phyloP scores from a whole-genome alignment of 2,888 invertebrate genomes.

The Eilema caniola region DNA sequence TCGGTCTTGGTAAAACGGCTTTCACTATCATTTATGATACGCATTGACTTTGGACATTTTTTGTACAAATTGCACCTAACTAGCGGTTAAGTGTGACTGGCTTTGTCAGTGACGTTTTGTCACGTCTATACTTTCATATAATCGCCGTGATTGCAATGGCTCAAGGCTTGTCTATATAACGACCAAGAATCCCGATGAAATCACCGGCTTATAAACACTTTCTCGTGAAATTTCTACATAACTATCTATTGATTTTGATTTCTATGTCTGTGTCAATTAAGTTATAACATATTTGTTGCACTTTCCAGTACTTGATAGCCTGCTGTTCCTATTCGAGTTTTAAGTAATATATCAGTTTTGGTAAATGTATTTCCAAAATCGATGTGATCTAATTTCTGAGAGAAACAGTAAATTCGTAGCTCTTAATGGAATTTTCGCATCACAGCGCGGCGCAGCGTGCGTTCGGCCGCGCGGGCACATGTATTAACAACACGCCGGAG shows the following conservation, averaged over 20 bases:
- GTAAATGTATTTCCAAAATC: conserved; percentile 62
- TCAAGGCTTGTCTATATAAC: conserved; percentile 19
- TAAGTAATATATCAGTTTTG: conserved; percentile 20
- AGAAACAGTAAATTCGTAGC: conserved; percentile 69
- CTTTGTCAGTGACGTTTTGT: conserved; percentile 17
- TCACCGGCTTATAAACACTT: conserved; percentile 25
- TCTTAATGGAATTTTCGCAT: conserved; percentile 81
- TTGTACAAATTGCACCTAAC: conserved; percentile 43
- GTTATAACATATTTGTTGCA: conserved; percentile 15
- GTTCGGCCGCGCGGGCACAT: conserved; percentile 53
- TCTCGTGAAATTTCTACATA: conserved; percentile 26
- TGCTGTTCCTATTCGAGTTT: conserved; percentile 12
- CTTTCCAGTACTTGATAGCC: conserved; percentile 26
- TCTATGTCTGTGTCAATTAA: conserved; percentile 28
- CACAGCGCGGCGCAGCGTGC: conserved; percentile 56
- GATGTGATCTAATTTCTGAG: conserved; percentile 58
- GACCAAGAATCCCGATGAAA: conserved; percentile 20
- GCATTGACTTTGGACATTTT: conserved; percentile 43
- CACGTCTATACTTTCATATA: conserved; percentile 40
- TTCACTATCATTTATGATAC: conserved; percentile 56
- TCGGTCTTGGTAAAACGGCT: conserved; percentile 38
- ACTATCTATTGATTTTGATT: conserved; percentile 25
- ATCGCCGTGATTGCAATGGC: conserved; percentile 22
- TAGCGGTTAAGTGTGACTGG: conserved; percentile 10
- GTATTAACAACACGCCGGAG: conserved; percentile 37